Evolutionary conservation across 1,140 invertebrate species (phyloP).

Genomic region (Epicauta chinensis): DNA sequence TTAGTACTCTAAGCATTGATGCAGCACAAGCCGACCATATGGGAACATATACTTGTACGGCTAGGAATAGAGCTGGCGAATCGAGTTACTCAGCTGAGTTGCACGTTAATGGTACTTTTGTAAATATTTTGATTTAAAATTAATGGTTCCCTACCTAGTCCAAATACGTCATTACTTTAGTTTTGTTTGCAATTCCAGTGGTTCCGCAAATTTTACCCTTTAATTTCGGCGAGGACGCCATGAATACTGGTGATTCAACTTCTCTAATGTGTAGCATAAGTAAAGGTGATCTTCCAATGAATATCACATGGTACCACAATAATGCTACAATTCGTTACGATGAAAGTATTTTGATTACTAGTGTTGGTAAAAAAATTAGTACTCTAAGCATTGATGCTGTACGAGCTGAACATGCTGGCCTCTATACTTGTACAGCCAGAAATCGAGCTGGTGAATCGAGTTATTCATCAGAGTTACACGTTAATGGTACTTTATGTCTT

Average conservation of each 20-base stretch:
- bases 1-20: slow-evolving; percentile 57
- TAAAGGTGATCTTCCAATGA: slow-evolving; percentile 47
- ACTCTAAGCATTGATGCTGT: slow-evolving; percentile 62
- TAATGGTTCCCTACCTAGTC: too few species aligned
- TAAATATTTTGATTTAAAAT: slow-evolving; percentile 13
- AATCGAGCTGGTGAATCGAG: slow-evolving; percentile 58
- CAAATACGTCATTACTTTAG: background rate
- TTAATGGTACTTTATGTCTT: slow-evolving; percentile 53
- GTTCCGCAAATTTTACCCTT: slow-evolving; percentile 46
- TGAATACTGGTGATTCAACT: slow-evolving; percentile 48
- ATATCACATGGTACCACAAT: slow-evolving; percentile 50
- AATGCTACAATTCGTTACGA: slow-evolving; percentile 41
- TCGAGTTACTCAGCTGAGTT: slow-evolving; percentile 29
- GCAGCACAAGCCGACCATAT: slow-evolving; percentile 61
- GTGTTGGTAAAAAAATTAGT: slow-evolving; percentile 47
- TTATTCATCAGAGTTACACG: slow-evolving; percentile 54
- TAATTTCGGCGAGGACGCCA: slow-evolving; percentile 39
- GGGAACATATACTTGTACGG: slow-evolving; percentile 58
- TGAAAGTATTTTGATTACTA: slow-evolving; percentile 44
- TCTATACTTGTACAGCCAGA: slow-evolving; percentile 65
- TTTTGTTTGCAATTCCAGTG: slow-evolving; percentile 33
- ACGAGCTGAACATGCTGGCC: slow-evolving; percentile 56
- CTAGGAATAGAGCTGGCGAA: slow-evolving; percentile 61
- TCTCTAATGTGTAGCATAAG: slow-evolving; percentile 46
- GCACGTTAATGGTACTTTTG: slow-evolving; percentile 30